A percentile compares a stretch with the other conserved stretches of the same genome.
Evolutionary conservation across 2,113 vertebrate genomes (phyloP).

Genomic region (Saccopteryx bilineata): DNA sequence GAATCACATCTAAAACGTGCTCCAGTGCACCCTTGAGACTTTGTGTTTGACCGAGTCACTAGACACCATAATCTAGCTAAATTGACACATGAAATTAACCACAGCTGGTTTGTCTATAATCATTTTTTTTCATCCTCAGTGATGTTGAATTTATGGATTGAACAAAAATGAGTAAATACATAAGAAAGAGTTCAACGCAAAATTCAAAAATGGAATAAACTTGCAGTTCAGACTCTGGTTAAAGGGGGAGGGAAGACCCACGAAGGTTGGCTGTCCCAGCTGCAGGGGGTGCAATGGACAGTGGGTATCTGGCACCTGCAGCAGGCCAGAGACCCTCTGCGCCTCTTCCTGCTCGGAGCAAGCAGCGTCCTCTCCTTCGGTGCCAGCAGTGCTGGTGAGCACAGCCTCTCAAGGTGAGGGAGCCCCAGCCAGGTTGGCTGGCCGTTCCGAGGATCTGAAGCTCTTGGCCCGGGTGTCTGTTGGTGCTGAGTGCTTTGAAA

Average conservation of each 20-base stretch:
- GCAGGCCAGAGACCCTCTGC: background rate
- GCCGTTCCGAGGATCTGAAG: background rate
- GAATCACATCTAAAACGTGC: background rate
- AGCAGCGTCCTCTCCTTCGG: background rate
- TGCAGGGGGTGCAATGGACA: accelerated
- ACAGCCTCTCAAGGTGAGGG: background rate
- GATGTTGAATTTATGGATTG: background rate
- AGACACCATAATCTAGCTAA: background rate
- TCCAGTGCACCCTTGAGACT: background rate
- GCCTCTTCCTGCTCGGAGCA: background rate
- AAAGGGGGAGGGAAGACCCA: background rate
- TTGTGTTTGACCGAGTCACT: background rate
- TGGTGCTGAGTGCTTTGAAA: background rate
- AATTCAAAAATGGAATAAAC: background rate
- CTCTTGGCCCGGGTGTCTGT: background rate
- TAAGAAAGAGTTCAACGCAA: slow-evolving; percentile 11
- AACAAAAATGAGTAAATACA: background rate
- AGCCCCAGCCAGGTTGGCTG: background rate
- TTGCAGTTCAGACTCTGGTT: background rate
- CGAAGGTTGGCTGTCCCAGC: background rate
- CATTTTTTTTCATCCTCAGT: background rate
- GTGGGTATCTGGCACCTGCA: background rate
- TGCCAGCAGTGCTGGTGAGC: background rate
- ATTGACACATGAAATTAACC: background rate
- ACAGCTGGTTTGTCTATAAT: background rate